Percentiles rank a stretch among this genome's conserved stretches.
Conservation (phyloP, 1,140 invertebrate species). For the Hyposmocoma kahamanoa region DNA sequence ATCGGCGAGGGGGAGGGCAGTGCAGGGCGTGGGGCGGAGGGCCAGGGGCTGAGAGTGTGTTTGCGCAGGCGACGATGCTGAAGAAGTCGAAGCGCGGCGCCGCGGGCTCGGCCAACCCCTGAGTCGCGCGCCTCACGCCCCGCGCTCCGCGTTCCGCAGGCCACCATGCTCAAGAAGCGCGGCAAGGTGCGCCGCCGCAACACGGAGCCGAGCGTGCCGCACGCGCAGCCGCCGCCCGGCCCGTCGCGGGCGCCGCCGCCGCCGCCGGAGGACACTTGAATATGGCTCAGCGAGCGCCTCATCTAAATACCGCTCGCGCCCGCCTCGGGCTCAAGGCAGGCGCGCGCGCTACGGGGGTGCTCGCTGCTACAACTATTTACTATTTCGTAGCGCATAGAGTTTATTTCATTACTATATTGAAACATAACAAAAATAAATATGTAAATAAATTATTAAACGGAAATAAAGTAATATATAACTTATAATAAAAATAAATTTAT, state of each 20-base stretch:
- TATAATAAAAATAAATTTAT: constrained; percentile 61
- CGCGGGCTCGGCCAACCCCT: constrained; percentile 46
- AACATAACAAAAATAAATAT: neutral
- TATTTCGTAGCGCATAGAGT: neutral
- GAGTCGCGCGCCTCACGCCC: constrained; percentile 55
- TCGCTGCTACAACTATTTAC: constrained; percentile 45
- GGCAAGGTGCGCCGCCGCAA: constrained; percentile 96
- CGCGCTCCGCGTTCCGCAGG: constrained; percentile 78
- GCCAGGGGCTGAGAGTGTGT: constrained; percentile 27
- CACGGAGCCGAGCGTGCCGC: constrained; percentile 91
- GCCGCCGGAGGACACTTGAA: constrained; percentile 71
- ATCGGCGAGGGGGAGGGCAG: neutral
- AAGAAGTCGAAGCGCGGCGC: constrained; percentile 94
- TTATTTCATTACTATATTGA: neutral
- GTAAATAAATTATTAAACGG: neutral
- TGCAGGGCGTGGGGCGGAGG: neutral
- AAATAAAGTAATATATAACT: constrained; percentile 46
- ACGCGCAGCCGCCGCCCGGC: constrained; percentile 76
- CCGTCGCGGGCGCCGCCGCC: constrained; percentile 71
- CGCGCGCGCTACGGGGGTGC: constrained; percentile 55
- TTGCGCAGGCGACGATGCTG: constrained; percentile 87
- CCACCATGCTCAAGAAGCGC: constrained; percentile 91
- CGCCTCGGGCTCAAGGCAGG: constrained; percentile 72
- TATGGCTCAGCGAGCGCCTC: constrained; percentile 79
- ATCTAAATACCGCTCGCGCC: constrained; percentile 72